Conservation (phyloP, 2,113 vertebrate genomes). For the Tenrec ecaudatus region DNA sequence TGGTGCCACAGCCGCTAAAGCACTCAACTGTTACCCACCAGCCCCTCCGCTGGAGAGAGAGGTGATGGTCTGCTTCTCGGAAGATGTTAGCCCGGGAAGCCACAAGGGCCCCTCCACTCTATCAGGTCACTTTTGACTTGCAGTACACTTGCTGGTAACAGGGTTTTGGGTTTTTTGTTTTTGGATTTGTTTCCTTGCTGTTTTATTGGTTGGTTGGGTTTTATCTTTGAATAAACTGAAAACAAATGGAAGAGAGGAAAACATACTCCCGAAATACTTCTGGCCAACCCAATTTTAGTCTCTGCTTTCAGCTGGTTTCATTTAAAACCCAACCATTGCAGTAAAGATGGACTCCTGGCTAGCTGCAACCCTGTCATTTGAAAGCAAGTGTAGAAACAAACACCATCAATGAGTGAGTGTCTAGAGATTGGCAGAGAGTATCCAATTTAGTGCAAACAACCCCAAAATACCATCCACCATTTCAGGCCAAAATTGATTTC, state of each 20-base stretch:
- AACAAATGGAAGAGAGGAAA: neutral
- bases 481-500: no score
- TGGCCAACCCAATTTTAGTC: neutral
- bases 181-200: neutral
- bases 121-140: neutral
- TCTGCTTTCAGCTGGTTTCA: constrained; percentile 37
- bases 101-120: neutral
- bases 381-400: constrained; percentile 5
- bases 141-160: neutral
- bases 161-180: neutral
- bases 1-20: neutral
- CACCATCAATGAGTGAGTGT: neutral
- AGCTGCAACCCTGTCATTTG: neutral
- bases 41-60: neutral
- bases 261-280: neutral
- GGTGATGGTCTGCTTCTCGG: neutral
- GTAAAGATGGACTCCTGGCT: neutral
- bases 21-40: neutral
- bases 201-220: no score
- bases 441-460: no score
- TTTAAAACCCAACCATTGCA: neutral
- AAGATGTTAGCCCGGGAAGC: neutral
- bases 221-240: constrained; percentile 22
- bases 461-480: neutral
- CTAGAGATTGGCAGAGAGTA: neutral